Percentiles rank a stretch among this genome's conserved stretches.
phyloP scores from a whole-genome alignment of 64 coral and sea anemone species.

The Porites lutea region DNA sequence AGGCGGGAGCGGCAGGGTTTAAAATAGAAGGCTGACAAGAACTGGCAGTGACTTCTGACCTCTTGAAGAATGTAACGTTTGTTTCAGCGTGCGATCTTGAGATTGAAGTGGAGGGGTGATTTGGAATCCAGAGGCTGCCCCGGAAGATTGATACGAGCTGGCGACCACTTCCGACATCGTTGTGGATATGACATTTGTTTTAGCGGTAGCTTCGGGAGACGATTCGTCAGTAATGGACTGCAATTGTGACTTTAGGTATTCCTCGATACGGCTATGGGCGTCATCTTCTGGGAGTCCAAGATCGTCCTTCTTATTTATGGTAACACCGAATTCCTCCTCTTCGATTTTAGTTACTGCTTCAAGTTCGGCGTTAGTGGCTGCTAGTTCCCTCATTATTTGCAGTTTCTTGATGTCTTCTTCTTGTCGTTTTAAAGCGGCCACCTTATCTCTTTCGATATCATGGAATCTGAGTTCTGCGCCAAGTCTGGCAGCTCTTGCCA shows the following conservation, averaged over 20 bases:
- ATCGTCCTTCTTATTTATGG: neutral
- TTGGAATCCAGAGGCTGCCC: too few relatives aligned
- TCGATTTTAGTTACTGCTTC: constrained; percentile 8
- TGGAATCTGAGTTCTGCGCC: constrained; percentile 4
- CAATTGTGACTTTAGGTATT: neutral
- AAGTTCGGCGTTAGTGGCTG: neutral
- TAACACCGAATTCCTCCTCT: neutral
- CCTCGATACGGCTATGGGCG: neutral
- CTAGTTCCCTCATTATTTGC: constrained; percentile 3
- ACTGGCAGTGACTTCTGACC: too few relatives aligned
- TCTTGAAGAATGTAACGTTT: too few relatives aligned
- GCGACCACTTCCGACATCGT: too few relatives aligned
- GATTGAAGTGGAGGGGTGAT: too few relatives aligned
- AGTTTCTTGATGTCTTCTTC: neutral
- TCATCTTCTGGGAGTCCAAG: neutral
- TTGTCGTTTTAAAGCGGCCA: constrained; percentile 2
- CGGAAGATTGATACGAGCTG: too few relatives aligned
- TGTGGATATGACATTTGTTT: too few relatives aligned
- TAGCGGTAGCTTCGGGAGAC: too few relatives aligned
- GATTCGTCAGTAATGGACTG: neutral
- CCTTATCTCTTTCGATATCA: constrained; percentile 10
- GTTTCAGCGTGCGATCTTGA: too few relatives aligned
- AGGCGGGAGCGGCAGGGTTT: too few relatives aligned
- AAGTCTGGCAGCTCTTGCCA: constrained; percentile 16
- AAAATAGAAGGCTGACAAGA: too few relatives aligned